A percentile compares a stretch with the other conserved stretches of the same genome.
Conservation (phyloP, 2,888 invertebrate species). For the Orthonevra nobilis region DNA sequence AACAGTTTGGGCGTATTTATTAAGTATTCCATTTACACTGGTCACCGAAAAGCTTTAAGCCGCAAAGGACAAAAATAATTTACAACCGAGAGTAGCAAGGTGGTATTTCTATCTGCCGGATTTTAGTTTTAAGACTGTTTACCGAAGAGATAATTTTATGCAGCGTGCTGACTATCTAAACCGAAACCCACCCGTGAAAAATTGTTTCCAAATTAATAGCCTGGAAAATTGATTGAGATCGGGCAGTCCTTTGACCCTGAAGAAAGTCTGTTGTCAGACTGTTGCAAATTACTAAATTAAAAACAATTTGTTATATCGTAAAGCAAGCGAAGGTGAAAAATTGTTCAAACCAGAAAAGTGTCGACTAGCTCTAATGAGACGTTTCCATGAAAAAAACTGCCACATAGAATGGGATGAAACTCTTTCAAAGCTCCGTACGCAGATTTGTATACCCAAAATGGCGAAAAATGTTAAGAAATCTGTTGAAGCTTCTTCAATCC, state of each 20-base stretch:
- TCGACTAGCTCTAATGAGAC: constrained; percentile 23
- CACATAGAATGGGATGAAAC: constrained; percentile 63
- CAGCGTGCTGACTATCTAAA: constrained; percentile 37
- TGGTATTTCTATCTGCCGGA: constrained; percentile 49
- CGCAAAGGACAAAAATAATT: constrained; percentile 20
- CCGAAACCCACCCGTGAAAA: constrained; percentile 18
- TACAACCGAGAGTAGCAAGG: constrained; percentile 31
- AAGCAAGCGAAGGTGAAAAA: constrained; percentile 1
- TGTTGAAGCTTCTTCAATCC: constrained; percentile 37
- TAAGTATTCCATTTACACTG: constrained; percentile 14
- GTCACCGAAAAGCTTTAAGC: constrained; percentile 22
- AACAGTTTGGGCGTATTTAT: constrained; percentile 10
- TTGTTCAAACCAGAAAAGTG: constrained; percentile 19
- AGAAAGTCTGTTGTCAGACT: background rate
- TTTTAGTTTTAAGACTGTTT: constrained; percentile 29
- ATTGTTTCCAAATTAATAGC: constrained; percentile 16
- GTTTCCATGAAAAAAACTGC: constrained; percentile 58
- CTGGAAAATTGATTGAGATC: constrained; percentile 19
- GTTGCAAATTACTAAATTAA: background rate
- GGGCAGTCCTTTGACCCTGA: background rate
- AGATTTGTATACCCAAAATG: constrained; percentile 59
- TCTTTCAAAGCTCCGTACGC: constrained; percentile 35
- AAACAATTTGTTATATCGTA: constrained; percentile 4
- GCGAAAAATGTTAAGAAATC: constrained; percentile 55
- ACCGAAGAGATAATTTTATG: constrained; percentile 27